Conservation (phyloP, 2,797 vertebrate species). For the Enteromius viviparus region DNA sequence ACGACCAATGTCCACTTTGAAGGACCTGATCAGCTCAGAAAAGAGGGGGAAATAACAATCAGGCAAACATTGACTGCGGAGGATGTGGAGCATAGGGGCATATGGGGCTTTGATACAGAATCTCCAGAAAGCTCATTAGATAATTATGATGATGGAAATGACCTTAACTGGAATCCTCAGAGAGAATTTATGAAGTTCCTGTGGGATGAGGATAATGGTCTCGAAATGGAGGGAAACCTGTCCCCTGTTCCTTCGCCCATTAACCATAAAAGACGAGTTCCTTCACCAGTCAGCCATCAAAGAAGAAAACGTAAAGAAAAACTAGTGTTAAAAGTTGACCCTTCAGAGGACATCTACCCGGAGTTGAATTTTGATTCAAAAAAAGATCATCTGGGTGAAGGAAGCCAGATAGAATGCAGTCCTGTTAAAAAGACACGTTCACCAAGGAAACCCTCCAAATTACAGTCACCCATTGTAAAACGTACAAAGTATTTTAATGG, state of each 20-base stretch:
- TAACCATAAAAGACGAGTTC: slow-evolving; percentile 82
- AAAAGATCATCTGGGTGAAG: slow-evolving; percentile 78
- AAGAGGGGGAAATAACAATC: slow-evolving; percentile 90
- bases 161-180: slow-evolving; percentile 89
- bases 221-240: slow-evolving; percentile 77
- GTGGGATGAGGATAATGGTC: slow-evolving; percentile 82
- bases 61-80: slow-evolving; percentile 87
- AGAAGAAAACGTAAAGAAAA: slow-evolving; percentile 96
- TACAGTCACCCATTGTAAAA: slow-evolving; percentile 81
- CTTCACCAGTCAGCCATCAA: slow-evolving; percentile 74
- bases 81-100: slow-evolving; percentile 81
- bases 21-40: slow-evolving; percentile 78
- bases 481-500: slow-evolving; percentile 81
- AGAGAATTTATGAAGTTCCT: slow-evolving; percentile 96
- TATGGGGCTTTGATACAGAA: slow-evolving; percentile 85
- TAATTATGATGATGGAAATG: slow-evolving; percentile 79
- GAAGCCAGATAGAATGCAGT: slow-evolving; percentile 71
- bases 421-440: slow-evolving; percentile 77
- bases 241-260: slow-evolving; percentile 63
- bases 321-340: slow-evolving; percentile 92
- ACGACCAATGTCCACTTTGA: slow-evolving; percentile 78
- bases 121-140: slow-evolving; percentile 88
- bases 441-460: slow-evolving; percentile 82
- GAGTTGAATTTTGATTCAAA: slow-evolving; percentile 69
- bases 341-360: slow-evolving; percentile 87